Base-by-base conservation (phyloP, 2,888 invertebrate genomes). In the Marasmarcha lunaedactyla region DNA sequence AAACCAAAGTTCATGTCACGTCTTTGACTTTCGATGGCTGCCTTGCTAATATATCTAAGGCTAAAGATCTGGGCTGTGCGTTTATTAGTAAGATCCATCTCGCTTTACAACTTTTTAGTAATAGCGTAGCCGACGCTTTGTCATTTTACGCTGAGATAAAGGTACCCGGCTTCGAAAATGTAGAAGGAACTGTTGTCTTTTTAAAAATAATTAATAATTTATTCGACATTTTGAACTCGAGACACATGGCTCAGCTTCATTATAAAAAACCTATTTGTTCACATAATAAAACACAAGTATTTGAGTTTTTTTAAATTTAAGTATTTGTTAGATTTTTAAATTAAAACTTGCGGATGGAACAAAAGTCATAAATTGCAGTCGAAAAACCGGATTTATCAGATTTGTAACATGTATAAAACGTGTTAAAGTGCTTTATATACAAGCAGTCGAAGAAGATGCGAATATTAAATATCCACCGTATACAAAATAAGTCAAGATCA, bases 1-100 rank as follows among this genome's bases (percentile, higher is more conserved):
- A 11, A n/a, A 11, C 11, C 6, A n/a, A n/a, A 7, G 10, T 30
- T n/a, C 4, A 30, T 7, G 11, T 30, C 2, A 11, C 11, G n/a
- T 9, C 30, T 4, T 7, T 48, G 13, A 50, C 48, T 13, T 47
- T 44, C 34, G 45, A 50, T 37, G 46, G 44, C 1, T 44, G 42
- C 26, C 34, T 43, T 1, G 35, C 42, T 1, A 44, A 44, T 33
- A 6, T 40, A 6, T 9, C 40, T 1, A 49, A 46, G 45, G 7
- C 30, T 0, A 36, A 40, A 35, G 1, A 37, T 2, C 30, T 47
- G 9, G 45, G 44, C 1, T 47, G 47, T 35, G 6, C 7, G 10
- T 35, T 47, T 7, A 33, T 40, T 30, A 2, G 9, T 37, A 39
- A 40, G 14, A 42, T 42, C 1, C 35, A 33, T 25, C 12, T 44